Evolutionary conservation across 2,797 vertebrate genomes (phyloP).

Genomic region (Tenualosa ilisha): DNA sequence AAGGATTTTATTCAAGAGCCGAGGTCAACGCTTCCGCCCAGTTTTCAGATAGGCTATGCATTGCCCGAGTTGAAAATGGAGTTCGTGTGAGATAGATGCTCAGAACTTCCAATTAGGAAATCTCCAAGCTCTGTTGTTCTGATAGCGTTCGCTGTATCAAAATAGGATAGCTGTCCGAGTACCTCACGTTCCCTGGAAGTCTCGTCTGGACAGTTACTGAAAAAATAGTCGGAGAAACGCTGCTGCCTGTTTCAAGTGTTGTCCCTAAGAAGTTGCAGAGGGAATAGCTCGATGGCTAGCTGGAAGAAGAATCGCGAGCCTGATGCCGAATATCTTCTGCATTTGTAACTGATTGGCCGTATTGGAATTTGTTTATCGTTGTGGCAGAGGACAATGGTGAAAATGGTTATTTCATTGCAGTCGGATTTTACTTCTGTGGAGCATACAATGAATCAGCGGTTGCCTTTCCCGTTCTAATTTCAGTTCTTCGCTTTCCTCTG

Average conservation of each 20-base stretch:
- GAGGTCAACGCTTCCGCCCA: constrained; percentile 82
- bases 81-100: constrained; percentile 78
- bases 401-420: constrained; percentile 68
- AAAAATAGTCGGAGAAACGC: constrained; percentile 68
- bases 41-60: constrained; percentile 78
- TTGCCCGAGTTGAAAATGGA: constrained; percentile 81
- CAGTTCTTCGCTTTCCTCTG: constrained; percentile 57
- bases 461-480: constrained; percentile 73
- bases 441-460: constrained; percentile 75
- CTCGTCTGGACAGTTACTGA: constrained; percentile 61
- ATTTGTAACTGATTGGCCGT: constrained; percentile 59
- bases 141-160: constrained; percentile 7
- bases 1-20: constrained; percentile 74
- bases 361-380: constrained; percentile 50
- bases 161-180: background rate
- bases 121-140: constrained; percentile 26
- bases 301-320: constrained; percentile 63
- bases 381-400: constrained; percentile 61
- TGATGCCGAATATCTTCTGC: constrained; percentile 51
- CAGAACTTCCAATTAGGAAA: constrained; percentile 69
- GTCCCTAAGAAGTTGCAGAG: constrained; percentile 75
- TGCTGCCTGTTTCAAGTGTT: constrained; percentile 68
- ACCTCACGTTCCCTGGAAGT: constrained; percentile 47
- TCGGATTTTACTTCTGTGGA: constrained; percentile 79
- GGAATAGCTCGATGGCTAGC: constrained; percentile 72